Evolutionary conservation across 2,888 invertebrate species (phyloP).

Genomic region (Serripes groenlandicus): DNA sequence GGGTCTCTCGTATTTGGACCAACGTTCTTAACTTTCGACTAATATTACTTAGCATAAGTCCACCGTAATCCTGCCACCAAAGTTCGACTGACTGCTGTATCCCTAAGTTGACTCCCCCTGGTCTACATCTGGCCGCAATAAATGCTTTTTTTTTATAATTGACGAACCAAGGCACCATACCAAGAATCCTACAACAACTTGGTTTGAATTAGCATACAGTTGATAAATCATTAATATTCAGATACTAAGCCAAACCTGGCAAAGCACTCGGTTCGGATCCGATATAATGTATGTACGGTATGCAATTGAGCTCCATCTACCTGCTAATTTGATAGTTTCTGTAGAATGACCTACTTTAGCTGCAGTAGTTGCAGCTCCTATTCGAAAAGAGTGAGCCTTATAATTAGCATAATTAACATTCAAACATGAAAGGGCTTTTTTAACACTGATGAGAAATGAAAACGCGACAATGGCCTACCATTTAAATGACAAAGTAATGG

Average conservation of each 20-base stretch:
- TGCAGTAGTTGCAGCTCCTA: conserved; percentile 19
- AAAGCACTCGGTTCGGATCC: background rate
- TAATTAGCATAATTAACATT: background rate
- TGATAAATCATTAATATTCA: background rate
- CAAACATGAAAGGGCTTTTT: background rate
- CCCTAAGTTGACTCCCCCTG: background rate
- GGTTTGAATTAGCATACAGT: background rate
- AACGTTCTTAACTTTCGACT: background rate
- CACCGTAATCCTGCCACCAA: background rate
- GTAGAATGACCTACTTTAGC: background rate
- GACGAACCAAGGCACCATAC: background rate
- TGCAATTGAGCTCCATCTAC: conserved; percentile 17
- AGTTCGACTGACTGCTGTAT: background rate
- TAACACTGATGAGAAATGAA: background rate
- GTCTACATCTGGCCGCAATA: background rate
- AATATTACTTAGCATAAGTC: background rate
- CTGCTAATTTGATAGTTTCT: background rate
- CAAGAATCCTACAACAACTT: background rate
- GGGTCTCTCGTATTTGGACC: background rate
- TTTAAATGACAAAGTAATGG: conserved; percentile 15
- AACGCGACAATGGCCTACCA: background rate
- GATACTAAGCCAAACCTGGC: background rate
- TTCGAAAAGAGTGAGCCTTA: conserved; percentile 14
- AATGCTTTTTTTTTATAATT: background rate
- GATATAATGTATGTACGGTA: background rate